Evolutionary conservation across 2,888 invertebrate species (phyloP), one percentile per base, ranked within the genome.

Genomic region (Malthinus flaveolus): DNA sequence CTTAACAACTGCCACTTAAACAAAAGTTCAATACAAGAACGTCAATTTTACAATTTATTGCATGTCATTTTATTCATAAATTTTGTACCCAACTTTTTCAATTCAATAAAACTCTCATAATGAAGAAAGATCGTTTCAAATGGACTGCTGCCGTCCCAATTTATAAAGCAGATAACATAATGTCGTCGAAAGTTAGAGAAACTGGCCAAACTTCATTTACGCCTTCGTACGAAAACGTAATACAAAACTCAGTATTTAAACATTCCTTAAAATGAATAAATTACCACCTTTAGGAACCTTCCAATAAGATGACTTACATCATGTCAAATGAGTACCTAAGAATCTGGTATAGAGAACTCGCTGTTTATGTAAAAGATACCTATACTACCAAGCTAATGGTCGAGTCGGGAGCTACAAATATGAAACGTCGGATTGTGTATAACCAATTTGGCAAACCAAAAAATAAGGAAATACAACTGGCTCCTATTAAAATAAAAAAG

Each of bases 331-430:
- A 85, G 70, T 85, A 85, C 70, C 80, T 82, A 67, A 77, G 84
- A 63, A 80, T 82, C 76, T 85, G 85, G 85, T 57, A 83, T n/a
- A 78, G 81, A 34, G 85, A 85, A 75, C 75, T 82, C 55, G 81
- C 80, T 37, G 70, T 73, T 33, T 84, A 83, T 79, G 80, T 82
- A 63, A 82, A 82, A 68, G 79, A 81, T 35, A 82, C 81, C 74
- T 84, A 83, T 64, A 81, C 82, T 3, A n/a, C n/a, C n/a, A n/a
- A n/a, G 5, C 82, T 82, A 71, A 77, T 79, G 61, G 78, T 78
- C 6, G 83, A 82, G 68, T 78, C 78, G 10, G 81, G n/a, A n/a
- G n/a, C n/a, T n/a, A n/a, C n/a, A n/a, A n/a, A 81, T 48, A 68
- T 75, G 7, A 71, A 71, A 51, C 64, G 76, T 9, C 65, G 73